Evolutionary conservation across 2,888 invertebrate species (phyloP), one percentile per base, ranked within the genome.

Genomic region (Formica aserva): DNA sequence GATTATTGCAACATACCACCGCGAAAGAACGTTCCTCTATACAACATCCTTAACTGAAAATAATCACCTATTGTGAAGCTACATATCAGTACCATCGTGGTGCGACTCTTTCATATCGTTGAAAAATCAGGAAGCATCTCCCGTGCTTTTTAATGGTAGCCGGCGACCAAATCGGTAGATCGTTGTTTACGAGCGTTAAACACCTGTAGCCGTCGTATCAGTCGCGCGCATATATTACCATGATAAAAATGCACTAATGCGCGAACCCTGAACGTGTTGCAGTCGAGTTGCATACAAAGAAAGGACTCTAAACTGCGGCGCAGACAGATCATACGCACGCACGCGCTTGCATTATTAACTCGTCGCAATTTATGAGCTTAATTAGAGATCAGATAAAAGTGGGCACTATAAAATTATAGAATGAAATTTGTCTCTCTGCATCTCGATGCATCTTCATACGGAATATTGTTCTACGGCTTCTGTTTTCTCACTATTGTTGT

Each of bases 281-380:
- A 6, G 26, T 18, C 57, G 26, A 66, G 66, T 77, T 71, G 60
- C 78, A 45, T 71, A 35, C 63, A 66, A 82, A 22, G 55, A 52
- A 87, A 62, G 55, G 83, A 85, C 77, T 32, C 75, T 26, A 67
- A 67, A 77, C 32, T 65, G 66, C 57, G 35, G n/a, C 48, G 57
- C 48, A 29, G 60, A 65, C 48, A 69, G 55, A 63, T 82, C 84
- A 82, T 76, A 78, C n/a, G 11, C 45, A 62, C 62, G 48, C 65
- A 48, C 81, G 88, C 85, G 89, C 87, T 85, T 77, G 80, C 87
- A 82, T 91, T 90, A 90, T 92, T 92, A 93, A 92, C 92, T 93
- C 91, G 93, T 92, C 92, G 92, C 93, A 93, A 94, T 94, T 94
- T 94, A 94, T 93, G 92, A 92, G 90, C 92, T 94, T 94, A 94